Evolutionary conservation across 2,888 invertebrate species (phyloP), one percentile per base, ranked within the genome.

Genomic region (Cephus rjabovi): DNA sequence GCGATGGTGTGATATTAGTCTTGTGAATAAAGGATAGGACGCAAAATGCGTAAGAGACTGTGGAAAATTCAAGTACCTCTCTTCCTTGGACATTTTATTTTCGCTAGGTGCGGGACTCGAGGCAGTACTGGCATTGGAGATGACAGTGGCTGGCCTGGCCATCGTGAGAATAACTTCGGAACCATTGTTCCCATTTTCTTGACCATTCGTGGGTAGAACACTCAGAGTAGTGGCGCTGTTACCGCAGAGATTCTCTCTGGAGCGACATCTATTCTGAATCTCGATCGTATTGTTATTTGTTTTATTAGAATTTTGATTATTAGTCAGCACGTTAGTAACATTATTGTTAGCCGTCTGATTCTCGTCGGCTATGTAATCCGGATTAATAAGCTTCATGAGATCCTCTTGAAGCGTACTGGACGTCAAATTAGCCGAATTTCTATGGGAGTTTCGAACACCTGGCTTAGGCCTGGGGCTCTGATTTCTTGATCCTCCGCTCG

Each of bases 371-470:
- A 91, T 90, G 75, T 89, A 91, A 87, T 97, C 97, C 0, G 97
- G 97, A 92, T 96, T 96, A 87, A 98, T 98, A 35, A 98, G 93
- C 75, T 96, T 95, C 93, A 97, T 95, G 34, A 97, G 92, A 89
- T 98, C 98, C 90, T 98, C 97, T 92, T 97, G 95, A 37, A 96
- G 92, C 34, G 95, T 95, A 83, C 94, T 95, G 0, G 93, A 92
- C 0, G 93, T 92, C 71, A 94, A 89, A 88, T 94, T 94, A 15
- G 94, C 94, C 79, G 94, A 95, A 87, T 94, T 94, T 75, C 95
- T 89, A 83, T 94, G 94, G 4, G 93, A 92, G 77, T 91, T 89
- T 69, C 93, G 93, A 0, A 94, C 93, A 82, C 94, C 94, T n/a
- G 93, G 93, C 76, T 93, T 91, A 12, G 94, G 93, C 73, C 94